Conservation (phyloP, 2,888 invertebrate genomes). For the Crocallis elinguaria region DNA sequence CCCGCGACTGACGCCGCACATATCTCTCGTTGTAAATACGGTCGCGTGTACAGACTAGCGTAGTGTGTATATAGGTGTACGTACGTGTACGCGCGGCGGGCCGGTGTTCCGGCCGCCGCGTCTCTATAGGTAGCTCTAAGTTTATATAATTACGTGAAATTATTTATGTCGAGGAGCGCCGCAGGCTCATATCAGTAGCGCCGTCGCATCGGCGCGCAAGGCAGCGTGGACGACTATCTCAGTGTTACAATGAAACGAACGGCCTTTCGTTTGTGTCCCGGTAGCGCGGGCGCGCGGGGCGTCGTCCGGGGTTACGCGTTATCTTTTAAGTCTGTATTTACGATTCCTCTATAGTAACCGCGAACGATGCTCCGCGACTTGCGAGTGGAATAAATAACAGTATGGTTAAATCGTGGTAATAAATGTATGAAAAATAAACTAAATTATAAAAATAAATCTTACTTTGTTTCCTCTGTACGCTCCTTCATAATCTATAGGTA, state of each 20-base stretch:
- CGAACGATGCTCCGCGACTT: neutral
- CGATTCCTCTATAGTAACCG: too few species aligned
- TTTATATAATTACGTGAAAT: slow-evolving; percentile 66
- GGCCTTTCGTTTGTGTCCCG: slow-evolving; percentile 58
- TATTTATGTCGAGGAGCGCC: slow-evolving; percentile 56
- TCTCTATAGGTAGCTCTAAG: slow-evolving; percentile 51
- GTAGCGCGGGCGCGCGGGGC: too few species aligned
- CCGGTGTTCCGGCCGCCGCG: slow-evolving; percentile 35
- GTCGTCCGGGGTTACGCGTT: too few species aligned
- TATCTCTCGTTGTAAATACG: slow-evolving; percentile 61
- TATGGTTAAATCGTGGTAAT: too few species aligned
- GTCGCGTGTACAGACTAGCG: slow-evolving; percentile 56
- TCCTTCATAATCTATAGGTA: too few species aligned
- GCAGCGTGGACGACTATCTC: slow-evolving; percentile 80
- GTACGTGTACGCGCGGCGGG: slow-evolving; percentile 31
- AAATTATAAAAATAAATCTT: neutral
- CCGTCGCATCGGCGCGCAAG: slow-evolving; percentile 59
- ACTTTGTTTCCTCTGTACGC: neutral
- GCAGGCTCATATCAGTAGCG: slow-evolving; percentile 76
- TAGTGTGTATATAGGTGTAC: slow-evolving; percentile 49
- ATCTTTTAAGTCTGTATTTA: too few species aligned
- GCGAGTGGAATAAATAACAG: too few species aligned
- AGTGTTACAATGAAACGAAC: slow-evolving; percentile 82
- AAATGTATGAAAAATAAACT: too few species aligned
- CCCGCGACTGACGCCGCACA: slow-evolving; percentile 66